These are phyloP conservation scores for Liodrosophila aerea DNA, from an alignment of 2,888 invertebrate species.

Conservation along the genomic window DNA sequence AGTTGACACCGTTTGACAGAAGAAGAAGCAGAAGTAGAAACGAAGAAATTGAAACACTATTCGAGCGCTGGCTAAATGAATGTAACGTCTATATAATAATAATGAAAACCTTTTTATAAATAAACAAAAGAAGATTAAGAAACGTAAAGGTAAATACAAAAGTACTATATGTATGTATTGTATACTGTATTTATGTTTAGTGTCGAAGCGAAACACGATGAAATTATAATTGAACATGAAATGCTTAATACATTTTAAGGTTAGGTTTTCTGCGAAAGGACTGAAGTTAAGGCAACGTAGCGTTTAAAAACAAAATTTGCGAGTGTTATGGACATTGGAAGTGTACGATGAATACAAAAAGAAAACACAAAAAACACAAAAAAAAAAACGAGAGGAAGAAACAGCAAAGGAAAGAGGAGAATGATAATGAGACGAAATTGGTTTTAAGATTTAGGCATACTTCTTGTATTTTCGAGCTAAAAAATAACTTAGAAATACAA, in stretches of 20 bases:
- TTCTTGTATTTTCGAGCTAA: conserved; percentile 67
- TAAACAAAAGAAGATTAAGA: conserved; percentile 4
- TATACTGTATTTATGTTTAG: conserved; percentile 70
- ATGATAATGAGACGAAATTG: conserved; percentile 65
- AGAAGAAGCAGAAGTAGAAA: conserved; percentile 11
- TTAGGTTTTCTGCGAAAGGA: conserved; percentile 80
- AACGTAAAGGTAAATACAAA: conserved; percentile 27
- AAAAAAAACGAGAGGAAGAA: conserved; percentile 4
- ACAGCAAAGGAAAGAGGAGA: conserved; percentile 24
- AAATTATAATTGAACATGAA: conserved; percentile 33
- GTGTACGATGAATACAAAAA: conserved; percentile 46
- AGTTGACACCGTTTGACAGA: conserved; percentile 8
- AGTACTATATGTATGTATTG: conserved; percentile 50
- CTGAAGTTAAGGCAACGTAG: conserved; percentile 81
- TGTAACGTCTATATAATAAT: conserved; percentile 37
- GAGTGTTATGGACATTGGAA: conserved; percentile 74
- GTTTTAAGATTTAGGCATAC: conserved; percentile 67
- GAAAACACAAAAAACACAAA: neutral
- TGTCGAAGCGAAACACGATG: conserved; percentile 50
- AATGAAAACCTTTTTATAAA: conserved; percentile 47
- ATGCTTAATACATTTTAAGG: conserved; percentile 74
- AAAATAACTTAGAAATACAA: conserved; percentile 20
- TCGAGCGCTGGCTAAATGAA: conserved; percentile 15
- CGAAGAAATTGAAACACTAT: conserved; percentile 21
- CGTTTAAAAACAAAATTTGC: conserved; percentile 76